These are phyloP conservation scores for Dermatemys mawii DNA, from an alignment of 2,113 vertebrate species.

Conservation along the genomic window DNA sequence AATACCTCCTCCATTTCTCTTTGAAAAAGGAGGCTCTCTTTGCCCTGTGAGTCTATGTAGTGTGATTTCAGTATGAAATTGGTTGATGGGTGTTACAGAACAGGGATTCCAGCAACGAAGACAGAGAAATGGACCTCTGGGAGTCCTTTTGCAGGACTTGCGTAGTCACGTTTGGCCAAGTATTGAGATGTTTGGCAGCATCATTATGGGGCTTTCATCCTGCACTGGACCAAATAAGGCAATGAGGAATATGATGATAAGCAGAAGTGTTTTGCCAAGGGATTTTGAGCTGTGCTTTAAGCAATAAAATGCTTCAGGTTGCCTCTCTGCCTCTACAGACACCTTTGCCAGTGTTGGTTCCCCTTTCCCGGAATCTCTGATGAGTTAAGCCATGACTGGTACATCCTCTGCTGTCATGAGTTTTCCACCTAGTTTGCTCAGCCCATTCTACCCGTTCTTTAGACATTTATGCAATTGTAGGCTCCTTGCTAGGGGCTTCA, in stretches of 20 bases:
- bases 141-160: neutral
- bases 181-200: constrained; percentile 1
- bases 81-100: neutral
- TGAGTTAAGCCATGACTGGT: neutral
- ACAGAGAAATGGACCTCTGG: neutral
- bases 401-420: neutral
- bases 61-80: neutral
- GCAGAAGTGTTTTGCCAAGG: neutral
- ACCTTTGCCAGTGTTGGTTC: fast-evolving
- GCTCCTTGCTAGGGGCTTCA: neutral
- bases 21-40: neutral
- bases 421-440: neutral
- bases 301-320: neutral
- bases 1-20: neutral
- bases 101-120: neutral
- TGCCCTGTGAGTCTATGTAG: fast-evolving
- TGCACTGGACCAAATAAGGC: neutral
- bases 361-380: neutral
- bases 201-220: neutral
- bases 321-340: neutral
- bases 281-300: neutral
- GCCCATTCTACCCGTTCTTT: fast-evolving
- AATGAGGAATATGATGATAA: fast-evolving
- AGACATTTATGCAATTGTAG: neutral
- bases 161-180: neutral